phyloP scores from a whole-genome alignment of 2,888 invertebrate species.

The Lithophane semibrunnea region DNA sequence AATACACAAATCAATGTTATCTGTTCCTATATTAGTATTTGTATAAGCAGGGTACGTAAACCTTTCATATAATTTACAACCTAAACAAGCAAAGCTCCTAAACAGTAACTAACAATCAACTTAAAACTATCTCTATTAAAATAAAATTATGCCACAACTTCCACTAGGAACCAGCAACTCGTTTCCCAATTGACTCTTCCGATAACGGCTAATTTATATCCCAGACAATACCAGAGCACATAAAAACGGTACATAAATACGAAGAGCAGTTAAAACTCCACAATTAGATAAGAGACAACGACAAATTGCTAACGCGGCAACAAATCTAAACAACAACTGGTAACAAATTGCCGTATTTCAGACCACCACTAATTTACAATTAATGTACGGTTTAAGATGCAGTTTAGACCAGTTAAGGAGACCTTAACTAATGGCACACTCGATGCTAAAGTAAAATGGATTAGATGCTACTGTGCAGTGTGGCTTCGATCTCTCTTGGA shows the following conservation, averaged over 20 bases:
- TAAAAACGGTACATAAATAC: slow-evolving; percentile 63
- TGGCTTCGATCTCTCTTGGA: slow-evolving; percentile 55
- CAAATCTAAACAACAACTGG: slow-evolving; percentile 76
- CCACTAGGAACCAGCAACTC: slow-evolving; percentile 1
- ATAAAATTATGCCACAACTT: slow-evolving; percentile 46
- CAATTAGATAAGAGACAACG: slow-evolving; percentile 64
- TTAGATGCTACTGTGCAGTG: slow-evolving; percentile 54
- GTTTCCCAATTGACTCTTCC: slow-evolving; percentile 50
- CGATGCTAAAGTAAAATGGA: slow-evolving; percentile 68
- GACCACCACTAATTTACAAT: slow-evolving; percentile 80
- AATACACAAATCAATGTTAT: slow-evolving; percentile 6
- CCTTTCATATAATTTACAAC: slow-evolving; percentile 1
- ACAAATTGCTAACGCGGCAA: slow-evolving; percentile 59
- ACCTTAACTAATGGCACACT: slow-evolving; percentile 73
- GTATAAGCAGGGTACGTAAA: background rate
- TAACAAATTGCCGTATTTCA: slow-evolving; percentile 79
- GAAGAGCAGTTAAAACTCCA: slow-evolving; percentile 58
- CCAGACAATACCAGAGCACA: slow-evolving; percentile 57
- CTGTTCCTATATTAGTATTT: background rate
- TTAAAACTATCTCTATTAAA: slow-evolving; percentile 49
- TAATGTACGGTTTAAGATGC: slow-evolving; percentile 78
- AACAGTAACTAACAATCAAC: slow-evolving; percentile 29
- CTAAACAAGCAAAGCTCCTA: slow-evolving; percentile 14
- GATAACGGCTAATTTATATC: slow-evolving; percentile 56
- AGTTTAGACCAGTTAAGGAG: slow-evolving; percentile 78